Evolutionary conservation across 1,140 invertebrate genomes (phyloP).

Genomic region (Calycopis cecrops): DNA sequence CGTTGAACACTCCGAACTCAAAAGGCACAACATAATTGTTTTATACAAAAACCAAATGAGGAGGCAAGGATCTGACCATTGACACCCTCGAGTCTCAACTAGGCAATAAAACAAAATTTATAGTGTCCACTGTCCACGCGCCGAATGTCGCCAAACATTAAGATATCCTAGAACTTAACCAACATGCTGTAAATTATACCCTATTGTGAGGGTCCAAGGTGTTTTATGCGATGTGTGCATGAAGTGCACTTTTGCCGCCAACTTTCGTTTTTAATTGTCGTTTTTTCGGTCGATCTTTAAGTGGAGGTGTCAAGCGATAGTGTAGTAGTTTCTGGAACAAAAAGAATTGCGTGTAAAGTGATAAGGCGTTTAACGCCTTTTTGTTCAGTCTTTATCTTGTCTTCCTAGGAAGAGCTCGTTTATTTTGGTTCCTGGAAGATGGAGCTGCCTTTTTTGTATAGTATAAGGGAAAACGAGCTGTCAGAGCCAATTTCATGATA

Average conservation of each 20-base stretch:
- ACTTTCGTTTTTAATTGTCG: neutral
- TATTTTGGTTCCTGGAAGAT: too few species aligned
- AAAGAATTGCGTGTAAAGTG: too few species aligned
- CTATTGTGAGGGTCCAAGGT: neutral
- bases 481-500: too few species aligned
- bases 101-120: constrained; percentile 63
- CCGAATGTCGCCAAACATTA: constrained; percentile 32
- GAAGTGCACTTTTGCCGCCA: neutral
- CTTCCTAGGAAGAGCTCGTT: too few species aligned
- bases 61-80: constrained; percentile 39
- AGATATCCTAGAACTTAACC: neutral
- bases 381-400: too few species aligned
- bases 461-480: too few species aligned
- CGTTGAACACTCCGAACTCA: too few species aligned
- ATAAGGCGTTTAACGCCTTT: too few species aligned
- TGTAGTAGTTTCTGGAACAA: neutral
- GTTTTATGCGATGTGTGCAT: neutral
- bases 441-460: too few species aligned
- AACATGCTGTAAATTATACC: neutral
- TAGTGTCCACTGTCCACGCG: constrained; percentile 53
- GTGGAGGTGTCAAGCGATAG: neutral
- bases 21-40: too few species aligned
- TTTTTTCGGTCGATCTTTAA: neutral
- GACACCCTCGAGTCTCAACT: constrained; percentile 29
- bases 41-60: constrained; percentile 8